phyloP scores from a whole-genome alignment of 2,113 vertebrate genomes.

The Hippolais icterina region DNA sequence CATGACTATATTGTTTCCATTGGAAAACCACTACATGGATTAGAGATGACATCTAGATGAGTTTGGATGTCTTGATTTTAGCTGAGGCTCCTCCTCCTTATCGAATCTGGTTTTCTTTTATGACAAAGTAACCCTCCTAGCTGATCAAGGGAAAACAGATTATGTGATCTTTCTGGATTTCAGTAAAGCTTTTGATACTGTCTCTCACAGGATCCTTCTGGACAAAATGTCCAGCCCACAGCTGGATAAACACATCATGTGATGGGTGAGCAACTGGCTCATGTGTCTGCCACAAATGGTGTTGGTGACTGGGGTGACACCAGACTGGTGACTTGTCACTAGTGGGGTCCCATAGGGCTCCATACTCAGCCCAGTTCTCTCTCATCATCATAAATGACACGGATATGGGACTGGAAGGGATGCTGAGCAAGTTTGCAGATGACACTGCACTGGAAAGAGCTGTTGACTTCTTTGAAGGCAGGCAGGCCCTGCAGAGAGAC shows the following conservation, averaged over 20 bases:
- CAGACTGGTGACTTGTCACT: neutral
- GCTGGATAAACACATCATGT: neutral
- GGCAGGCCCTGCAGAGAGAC: neutral
- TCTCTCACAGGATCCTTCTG: neutral
- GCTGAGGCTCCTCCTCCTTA: neutral
- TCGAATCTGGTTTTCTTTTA: neutral
- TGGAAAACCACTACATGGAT: neutral
- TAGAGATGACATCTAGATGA: neutral
- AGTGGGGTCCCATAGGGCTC: neutral
- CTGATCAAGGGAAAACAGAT: neutral
- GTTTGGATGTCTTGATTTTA: neutral
- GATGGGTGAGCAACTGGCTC: neutral
- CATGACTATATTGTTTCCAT: neutral
- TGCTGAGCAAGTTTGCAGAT: neutral
- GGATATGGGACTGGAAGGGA: neutral
- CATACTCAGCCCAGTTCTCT: neutral
- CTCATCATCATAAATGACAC: neutral
- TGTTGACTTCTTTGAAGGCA: neutral
- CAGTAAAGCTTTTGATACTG: neutral
- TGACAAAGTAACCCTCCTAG: no score
- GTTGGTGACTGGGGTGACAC: neutral
- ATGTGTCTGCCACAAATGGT: accelerated
- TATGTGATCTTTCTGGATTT: neutral
- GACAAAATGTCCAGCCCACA: neutral
- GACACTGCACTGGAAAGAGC: neutral